Evolutionary conservation across 1,140 invertebrate species (phyloP).

Genomic region (Zaprionus lachaisei): DNA sequence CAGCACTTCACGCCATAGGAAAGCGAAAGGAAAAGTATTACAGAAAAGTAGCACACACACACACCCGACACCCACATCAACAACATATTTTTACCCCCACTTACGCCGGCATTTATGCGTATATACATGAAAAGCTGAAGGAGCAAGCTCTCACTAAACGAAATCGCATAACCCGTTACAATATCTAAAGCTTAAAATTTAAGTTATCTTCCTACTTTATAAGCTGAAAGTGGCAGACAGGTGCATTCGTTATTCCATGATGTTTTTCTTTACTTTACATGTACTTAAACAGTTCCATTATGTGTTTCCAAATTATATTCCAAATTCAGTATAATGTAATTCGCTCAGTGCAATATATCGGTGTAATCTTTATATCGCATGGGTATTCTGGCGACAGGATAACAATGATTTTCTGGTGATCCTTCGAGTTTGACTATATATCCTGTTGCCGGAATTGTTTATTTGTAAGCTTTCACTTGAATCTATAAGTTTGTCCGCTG

Average conservation of each 20-base stretch:
- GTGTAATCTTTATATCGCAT: constrained; percentile 2
- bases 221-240: constrained; percentile 55
- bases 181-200: constrained; percentile 54
- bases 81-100: constrained; percentile 25
- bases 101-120: constrained; percentile 43
- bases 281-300: constrained; percentile 35
- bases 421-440: background rate
- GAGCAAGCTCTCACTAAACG: constrained; percentile 70
- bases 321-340: constrained; percentile 26
- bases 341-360: constrained; percentile 46
- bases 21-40: constrained; percentile 41
- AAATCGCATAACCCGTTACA: constrained; percentile 47
- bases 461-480: background rate
- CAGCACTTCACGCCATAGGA: constrained; percentile 6
- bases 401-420: background rate
- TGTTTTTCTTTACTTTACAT: constrained; percentile 37
- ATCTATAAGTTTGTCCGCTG: constrained; percentile 2
- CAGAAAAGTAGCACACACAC: constrained; percentile 10
- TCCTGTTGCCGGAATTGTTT: background rate
- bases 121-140: constrained; percentile 60
- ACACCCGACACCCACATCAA: background rate
- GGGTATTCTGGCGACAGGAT: background rate
- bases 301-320: constrained; percentile 6
- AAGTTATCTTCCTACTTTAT: constrained; percentile 62
- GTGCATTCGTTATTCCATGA: constrained; percentile 12